These are phyloP conservation scores for Eristalis tenax DNA, from an alignment of 2,888 invertebrate genomes.

Conservation along the genomic window DNA sequence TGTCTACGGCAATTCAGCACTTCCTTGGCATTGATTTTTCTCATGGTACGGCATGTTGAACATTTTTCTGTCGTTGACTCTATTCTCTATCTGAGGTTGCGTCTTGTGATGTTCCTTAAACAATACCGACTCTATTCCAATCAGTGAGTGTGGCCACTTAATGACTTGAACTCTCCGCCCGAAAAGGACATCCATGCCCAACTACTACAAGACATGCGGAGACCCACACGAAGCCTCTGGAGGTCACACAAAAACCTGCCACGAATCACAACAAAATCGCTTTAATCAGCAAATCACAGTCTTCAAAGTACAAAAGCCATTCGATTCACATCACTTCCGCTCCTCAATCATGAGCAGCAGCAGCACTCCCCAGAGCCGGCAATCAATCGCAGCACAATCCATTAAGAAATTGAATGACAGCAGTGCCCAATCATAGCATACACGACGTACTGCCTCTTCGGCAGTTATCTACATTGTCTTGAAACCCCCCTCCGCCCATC, in stretches of 20 bases:
- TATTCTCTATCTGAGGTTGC: no score
- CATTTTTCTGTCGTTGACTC: no score
- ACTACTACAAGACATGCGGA: no score
- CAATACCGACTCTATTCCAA: no score
- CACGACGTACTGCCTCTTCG: background rate
- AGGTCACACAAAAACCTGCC: background rate
- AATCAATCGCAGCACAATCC: background rate
- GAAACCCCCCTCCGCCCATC: background rate
- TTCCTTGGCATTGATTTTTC: no score
- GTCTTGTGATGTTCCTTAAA: no score
- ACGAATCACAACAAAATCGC: background rate
- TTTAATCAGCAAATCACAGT: background rate
- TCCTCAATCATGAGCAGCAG: background rate
- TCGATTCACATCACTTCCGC: background rate
- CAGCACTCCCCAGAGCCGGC: background rate
- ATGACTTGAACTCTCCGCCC: no score
- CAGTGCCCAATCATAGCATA: background rate
- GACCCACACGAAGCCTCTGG: no score
- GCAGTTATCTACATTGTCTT: background rate
- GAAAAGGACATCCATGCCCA: no score
- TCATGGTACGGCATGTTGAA: no score
- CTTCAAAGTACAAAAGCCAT: background rate
- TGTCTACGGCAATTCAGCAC: no score
- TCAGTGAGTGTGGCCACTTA: no score
- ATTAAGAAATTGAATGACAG: slow-evolving; percentile 4